These are phyloP conservation scores for Pelodiscus sinensis DNA, from an alignment of 2,113 vertebrate species.

Conservation along the genomic window DNA sequence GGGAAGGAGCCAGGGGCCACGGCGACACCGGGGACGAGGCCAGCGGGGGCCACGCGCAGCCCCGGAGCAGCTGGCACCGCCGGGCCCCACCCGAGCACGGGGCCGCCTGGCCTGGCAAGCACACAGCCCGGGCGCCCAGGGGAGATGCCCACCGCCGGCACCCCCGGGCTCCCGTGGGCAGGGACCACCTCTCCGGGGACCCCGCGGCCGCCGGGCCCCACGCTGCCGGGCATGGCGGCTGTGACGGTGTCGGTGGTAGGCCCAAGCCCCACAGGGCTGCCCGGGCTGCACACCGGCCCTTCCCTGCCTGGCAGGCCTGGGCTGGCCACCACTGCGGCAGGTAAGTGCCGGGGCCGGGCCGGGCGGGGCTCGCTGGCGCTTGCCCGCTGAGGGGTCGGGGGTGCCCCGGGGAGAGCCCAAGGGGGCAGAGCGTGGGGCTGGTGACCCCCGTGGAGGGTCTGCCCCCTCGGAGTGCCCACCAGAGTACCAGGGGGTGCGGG, in stretches of 20 bases:
- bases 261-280: constrained; percentile 14
- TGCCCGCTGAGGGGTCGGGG: not conserved
- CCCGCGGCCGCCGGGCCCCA: constrained; percentile 49
- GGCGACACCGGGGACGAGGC: not conserved
- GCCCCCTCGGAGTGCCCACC: not conserved
- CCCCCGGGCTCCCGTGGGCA: constrained; percentile 67
- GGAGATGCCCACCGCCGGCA: not conserved
- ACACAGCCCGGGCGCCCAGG: not conserved
- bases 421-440: not conserved
- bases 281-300: constrained; percentile 62
- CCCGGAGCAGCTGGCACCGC: not conserved
- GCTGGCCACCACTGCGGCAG: constrained; percentile 33
- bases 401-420: not conserved
- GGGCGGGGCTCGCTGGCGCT: too few species aligned
- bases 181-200: constrained; percentile 50
- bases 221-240: not conserved
- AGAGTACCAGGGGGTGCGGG: too few species aligned
- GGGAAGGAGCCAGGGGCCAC: constrained; percentile 53
- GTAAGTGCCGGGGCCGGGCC: not conserved
- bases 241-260: not conserved
- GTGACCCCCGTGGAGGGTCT: not conserved
- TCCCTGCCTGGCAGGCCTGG: constrained; percentile 66
- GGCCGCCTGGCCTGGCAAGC: not conserved
- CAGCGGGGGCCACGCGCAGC: constrained; percentile 22
- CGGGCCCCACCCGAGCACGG: not conserved